phyloP scores from a whole-genome alignment of 2,888 invertebrate genomes.

The Endotricha flammealis region DNA sequence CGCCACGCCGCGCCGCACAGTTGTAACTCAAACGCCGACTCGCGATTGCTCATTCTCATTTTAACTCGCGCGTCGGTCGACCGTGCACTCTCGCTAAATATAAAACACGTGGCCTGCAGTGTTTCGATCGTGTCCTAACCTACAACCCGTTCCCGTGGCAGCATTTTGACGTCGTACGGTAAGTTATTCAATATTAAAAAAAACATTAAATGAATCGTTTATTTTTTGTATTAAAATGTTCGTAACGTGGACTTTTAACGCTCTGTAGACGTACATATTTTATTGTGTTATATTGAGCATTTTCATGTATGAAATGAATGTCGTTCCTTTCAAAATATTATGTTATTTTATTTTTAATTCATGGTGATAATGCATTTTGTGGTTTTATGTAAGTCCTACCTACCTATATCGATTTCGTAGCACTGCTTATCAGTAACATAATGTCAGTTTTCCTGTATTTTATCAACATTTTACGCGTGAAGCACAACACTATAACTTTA shows the following conservation, averaged over 20 bases:
- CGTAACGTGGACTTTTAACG: too few relatives aligned
- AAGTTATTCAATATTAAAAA: slow-evolving; percentile 1
- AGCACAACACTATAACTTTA: too few relatives aligned
- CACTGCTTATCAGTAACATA: background rate
- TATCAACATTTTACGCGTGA: background rate
- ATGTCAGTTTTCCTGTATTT: background rate
- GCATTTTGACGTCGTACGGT: slow-evolving; percentile 2
- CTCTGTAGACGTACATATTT: too few relatives aligned
- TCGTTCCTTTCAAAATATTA: too few relatives aligned
- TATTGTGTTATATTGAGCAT: too few relatives aligned
- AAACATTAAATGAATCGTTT: background rate
- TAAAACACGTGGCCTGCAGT: slow-evolving; percentile 60
- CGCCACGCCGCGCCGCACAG: background rate
- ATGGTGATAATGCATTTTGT: too few relatives aligned
- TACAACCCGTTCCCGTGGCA: slow-evolving; percentile 23
- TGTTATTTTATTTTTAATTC: too few relatives aligned
- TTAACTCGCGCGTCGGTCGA: slow-evolving; percentile 46
- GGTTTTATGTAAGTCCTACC: too few relatives aligned
- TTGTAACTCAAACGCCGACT: background rate
- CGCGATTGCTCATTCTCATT: slow-evolving; percentile 52
- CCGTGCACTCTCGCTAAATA: slow-evolving; percentile 42
- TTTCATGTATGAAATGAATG: too few relatives aligned
- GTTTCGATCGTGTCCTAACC: slow-evolving; percentile 50
- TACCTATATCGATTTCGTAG: background rate
- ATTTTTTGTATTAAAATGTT: too few relatives aligned